Evolutionary conservation across 2,888 invertebrate species (phyloP).

Genomic region (Acanthoscelides obtectus): DNA sequence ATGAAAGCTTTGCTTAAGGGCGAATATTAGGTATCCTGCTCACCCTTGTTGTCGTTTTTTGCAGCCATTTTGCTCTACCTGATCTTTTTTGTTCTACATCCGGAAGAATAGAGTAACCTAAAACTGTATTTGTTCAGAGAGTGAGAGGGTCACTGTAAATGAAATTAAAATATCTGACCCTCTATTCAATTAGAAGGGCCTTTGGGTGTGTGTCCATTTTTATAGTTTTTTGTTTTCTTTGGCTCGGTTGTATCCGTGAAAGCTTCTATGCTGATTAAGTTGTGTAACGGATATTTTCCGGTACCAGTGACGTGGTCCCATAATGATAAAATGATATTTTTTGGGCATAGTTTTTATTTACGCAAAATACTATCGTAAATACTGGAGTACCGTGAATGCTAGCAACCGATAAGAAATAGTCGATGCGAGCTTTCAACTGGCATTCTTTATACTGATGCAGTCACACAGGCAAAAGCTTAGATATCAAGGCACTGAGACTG

Average conservation of each 20-base stretch:
- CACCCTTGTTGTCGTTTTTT: slow-evolving; percentile 23
- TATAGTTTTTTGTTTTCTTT: slow-evolving; percentile 13
- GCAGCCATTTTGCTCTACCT: slow-evolving; percentile 29
- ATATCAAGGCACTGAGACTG: no score
- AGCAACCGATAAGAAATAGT: no score
- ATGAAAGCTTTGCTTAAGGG: not conserved
- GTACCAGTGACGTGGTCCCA: not conserved
- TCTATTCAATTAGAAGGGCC: slow-evolving; percentile 10
- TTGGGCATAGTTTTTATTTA: no score
- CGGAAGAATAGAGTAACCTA: slow-evolving; percentile 30
- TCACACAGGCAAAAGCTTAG: no score
- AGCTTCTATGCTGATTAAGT: not conserved
- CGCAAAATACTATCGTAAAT: no score
- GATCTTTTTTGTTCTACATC: slow-evolving; percentile 25
- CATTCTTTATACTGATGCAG: no score
- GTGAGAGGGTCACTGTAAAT: slow-evolving; percentile 29
- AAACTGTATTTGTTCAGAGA: slow-evolving; percentile 32
- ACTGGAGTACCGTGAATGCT: no score
- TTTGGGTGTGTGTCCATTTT: slow-evolving; percentile 22
- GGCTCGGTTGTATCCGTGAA: not conserved
- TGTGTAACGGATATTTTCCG: not conserved
- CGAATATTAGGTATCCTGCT: slow-evolving; percentile 3
- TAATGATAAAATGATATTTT: no score
- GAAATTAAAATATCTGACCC: slow-evolving; percentile 30
- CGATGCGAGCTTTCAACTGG: no score